Base-by-base conservation (phyloP, 2,888 invertebrate genomes). In the Bellardia bayeri region DNA sequence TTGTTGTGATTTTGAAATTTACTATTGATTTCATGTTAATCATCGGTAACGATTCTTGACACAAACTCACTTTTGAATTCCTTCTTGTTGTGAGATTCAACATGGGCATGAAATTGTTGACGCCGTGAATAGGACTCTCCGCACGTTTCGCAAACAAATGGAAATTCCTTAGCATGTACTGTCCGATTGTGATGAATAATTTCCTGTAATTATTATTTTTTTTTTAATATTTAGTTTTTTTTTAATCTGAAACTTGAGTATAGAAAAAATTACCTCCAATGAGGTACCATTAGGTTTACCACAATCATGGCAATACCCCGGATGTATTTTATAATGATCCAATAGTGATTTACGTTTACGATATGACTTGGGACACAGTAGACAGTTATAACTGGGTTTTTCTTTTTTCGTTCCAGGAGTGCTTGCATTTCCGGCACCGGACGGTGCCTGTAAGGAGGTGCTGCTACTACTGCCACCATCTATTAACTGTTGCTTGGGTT, bases 51-150 rank as follows among this genome's bases (percentile, higher is more conserved):
- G 79, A 71, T 75, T 87, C 87, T 82, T 87, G 85, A 88, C 88
- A 88, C 89, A 89, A 91, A 92, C 91, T 93, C 93, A 93, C 93
- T 93, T 93, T 93, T 94, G 91, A 92, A 91, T 90, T 93, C 93
- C 91, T 93, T 93, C 90, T 93, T 93, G 89, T 91, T 92, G 91
- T 94, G 94, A 89, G 93, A 92, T 90, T 93, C 93, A 85, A 94
- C 93, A 89, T 94, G 94, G 78, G 93, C 93, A 86, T 92, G 93
- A 89, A 93, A 94, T 89, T 94, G 94, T 87, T 94, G 94, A 40
- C 93, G 92, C 33, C 94, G 91, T 16, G 93, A 92, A 88, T 93
- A 94, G 54, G 93, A 93, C 88, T 94, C 94, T 49, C 94, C 94
- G 84, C 94, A 94, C 61, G 92, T 93, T 79, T 93, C 93, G 83